Evolutionary conservation across 2,888 invertebrate genomes (phyloP).

Genomic region (Ceramica pisi): DNA sequence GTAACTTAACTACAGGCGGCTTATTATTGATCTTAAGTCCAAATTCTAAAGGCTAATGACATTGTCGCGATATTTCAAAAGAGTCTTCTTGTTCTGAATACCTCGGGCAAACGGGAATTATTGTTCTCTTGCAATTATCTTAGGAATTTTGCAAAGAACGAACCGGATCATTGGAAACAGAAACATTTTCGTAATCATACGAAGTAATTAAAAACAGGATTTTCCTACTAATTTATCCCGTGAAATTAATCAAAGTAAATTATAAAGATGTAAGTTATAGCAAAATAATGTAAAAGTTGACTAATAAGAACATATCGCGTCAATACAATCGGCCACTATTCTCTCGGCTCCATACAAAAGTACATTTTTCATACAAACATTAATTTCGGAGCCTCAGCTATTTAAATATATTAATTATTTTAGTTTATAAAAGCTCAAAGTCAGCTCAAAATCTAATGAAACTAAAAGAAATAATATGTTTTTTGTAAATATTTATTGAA

Average conservation of each 20-base stretch:
- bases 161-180: neutral
- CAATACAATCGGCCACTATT: neutral
- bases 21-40: constrained; percentile 31
- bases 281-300: neutral
- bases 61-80: constrained; percentile 25
- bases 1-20: neutral
- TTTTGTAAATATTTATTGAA: constrained; percentile 82
- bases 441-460: constrained; percentile 84
- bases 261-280: no score
- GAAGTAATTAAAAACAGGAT: no score
- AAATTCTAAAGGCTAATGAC: constrained; percentile 9
- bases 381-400: constrained; percentile 66
- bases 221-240: no score
- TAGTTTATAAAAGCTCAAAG: constrained; percentile 89
- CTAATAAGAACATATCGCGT: neutral
- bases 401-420: constrained; percentile 73
- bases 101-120: no score
- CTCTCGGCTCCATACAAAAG: constrained; percentile 72
- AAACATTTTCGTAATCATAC: neutral
- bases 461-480: constrained; percentile 65
- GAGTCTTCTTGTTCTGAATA: no score
- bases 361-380: constrained; percentile 74
- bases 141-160: no score
- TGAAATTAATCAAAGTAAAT: no score
- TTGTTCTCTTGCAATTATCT: no score